Percentiles rank a stretch among this genome's conserved stretches.
Evolutionary conservation across 2,797 vertebrate genomes (phyloP).

Genomic region (Echiichthys vipera): DNA sequence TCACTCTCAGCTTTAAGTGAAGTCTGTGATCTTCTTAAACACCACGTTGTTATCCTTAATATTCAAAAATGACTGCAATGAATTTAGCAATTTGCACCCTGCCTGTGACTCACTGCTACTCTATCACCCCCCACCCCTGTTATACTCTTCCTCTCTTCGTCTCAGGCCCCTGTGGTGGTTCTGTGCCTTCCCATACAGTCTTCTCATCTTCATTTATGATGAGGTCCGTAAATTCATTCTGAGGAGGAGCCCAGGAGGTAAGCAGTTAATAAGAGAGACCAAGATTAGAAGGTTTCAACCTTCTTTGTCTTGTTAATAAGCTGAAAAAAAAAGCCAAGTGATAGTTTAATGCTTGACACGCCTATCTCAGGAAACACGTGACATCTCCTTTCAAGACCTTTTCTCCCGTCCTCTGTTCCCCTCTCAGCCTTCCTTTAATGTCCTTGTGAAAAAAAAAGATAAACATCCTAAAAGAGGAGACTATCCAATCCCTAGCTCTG

Average conservation of each 20-base stretch:
- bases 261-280: constrained; percentile 57
- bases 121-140: background rate
- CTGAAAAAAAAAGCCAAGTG: constrained; percentile 6
- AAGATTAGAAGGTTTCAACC: constrained; percentile 59
- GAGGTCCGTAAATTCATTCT: constrained; percentile 93
- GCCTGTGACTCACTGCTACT: constrained; percentile 31
- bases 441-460: constrained; percentile 20
- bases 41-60: constrained; percentile 58
- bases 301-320: constrained; percentile 68
- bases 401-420: constrained; percentile 1
- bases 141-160: constrained; percentile 25
- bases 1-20: constrained; percentile 64
- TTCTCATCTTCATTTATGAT: constrained; percentile 95
- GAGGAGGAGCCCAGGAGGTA: constrained; percentile 90
- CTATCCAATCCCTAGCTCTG: constrained; percentile 27
- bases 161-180: constrained; percentile 93
- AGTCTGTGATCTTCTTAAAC: constrained; percentile 66
- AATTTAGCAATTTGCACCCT: constrained; percentile 56
- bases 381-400: constrained; percentile 32
- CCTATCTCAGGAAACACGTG: constrained; percentile 25
- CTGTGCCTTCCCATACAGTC: constrained; percentile 94
- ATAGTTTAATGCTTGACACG: constrained; percentile 15
- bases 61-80: constrained; percentile 60
- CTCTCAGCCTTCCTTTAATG: constrained; percentile 3
- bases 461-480: constrained; percentile 14